Evolutionary conservation across 1,140 invertebrate species (phyloP).

Genomic region (Colletes gigas): DNA sequence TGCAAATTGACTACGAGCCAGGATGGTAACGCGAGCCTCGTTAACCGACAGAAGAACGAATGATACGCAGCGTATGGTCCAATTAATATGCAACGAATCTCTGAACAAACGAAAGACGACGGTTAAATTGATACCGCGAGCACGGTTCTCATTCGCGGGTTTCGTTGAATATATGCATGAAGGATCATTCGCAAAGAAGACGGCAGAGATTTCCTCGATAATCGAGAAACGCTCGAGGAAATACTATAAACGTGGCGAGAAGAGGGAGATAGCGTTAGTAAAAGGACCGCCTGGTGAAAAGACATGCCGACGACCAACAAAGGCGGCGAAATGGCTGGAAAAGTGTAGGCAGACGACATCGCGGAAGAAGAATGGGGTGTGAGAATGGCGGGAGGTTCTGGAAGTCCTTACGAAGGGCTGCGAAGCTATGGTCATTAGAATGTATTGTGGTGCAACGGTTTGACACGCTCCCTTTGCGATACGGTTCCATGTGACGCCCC

Average conservation of each 20-base stretch:
- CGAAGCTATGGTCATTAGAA: slow-evolving; percentile 74
- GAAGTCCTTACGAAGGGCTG: slow-evolving; percentile 40
- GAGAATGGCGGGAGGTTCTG: slow-evolving; percentile 14
- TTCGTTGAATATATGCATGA: slow-evolving; percentile 23
- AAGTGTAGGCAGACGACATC: slow-evolving; percentile 41
- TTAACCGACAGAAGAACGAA: background rate
- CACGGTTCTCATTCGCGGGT: background rate
- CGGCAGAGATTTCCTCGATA: slow-evolving; percentile 3
- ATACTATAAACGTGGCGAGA: slow-evolving; percentile 49
- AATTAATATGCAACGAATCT: slow-evolving; percentile 41
- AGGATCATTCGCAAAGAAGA: background rate
- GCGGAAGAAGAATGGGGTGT: slow-evolving; percentile 34
- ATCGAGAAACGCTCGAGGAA: slow-evolving; percentile 27
- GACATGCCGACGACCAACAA: background rate
- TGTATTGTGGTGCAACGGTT: slow-evolving; percentile 73
- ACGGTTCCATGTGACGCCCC: background rate
- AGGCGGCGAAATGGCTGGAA: slow-evolving; percentile 12
- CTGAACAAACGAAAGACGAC: background rate
- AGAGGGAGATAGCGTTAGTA: slow-evolving; percentile 18
- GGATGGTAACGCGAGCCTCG: slow-evolving; percentile 19
- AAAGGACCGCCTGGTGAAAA: background rate
- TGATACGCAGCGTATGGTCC: background rate
- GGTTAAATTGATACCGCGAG: slow-evolving; percentile 17
- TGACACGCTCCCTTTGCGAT: slow-evolving; percentile 55
- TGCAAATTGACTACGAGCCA: slow-evolving; percentile 23